These are phyloP conservation scores for Myotis daubentonii DNA, from an alignment of 2,797 vertebrate genomes.

Conservation along the genomic window DNA sequence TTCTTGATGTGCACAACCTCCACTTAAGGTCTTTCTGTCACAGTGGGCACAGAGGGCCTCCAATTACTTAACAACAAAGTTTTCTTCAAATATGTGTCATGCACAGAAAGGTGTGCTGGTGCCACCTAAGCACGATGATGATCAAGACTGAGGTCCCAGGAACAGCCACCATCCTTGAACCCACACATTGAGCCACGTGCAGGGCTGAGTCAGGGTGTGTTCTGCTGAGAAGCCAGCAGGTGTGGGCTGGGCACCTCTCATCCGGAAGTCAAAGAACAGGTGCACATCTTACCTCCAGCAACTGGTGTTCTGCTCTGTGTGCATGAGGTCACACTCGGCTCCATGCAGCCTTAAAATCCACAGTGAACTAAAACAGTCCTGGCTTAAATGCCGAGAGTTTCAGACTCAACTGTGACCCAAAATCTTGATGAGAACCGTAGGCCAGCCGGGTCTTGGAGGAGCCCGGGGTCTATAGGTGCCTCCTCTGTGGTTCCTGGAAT, in stretches of 20 bases:
- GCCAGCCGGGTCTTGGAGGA: fast-evolving
- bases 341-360: background rate
- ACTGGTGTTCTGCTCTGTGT: background rate
- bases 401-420: fast-evolving
- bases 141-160: fast-evolving
- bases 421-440: fast-evolving
- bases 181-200: fast-evolving
- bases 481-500: fast-evolving
- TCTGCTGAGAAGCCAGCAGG: background rate
- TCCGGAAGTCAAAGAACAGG: background rate
- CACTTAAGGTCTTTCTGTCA: too few relatives aligned
- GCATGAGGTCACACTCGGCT: fast-evolving
- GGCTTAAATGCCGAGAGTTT: background rate
- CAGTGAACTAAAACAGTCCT: background rate
- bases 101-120: fast-evolving
- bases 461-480: fast-evolving
- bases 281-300: fast-evolving
- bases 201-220: background rate
- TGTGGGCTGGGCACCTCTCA: background rate
- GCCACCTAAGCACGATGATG: background rate
- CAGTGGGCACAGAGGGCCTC: background rate
- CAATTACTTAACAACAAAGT: fast-evolving
- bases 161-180: fast-evolving
- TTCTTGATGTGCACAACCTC: background rate
- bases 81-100: too few relatives aligned